These are phyloP conservation scores for Trichonephila clavata DNA, from an alignment of 1,140 invertebrate genomes.

Conservation along the genomic window DNA sequence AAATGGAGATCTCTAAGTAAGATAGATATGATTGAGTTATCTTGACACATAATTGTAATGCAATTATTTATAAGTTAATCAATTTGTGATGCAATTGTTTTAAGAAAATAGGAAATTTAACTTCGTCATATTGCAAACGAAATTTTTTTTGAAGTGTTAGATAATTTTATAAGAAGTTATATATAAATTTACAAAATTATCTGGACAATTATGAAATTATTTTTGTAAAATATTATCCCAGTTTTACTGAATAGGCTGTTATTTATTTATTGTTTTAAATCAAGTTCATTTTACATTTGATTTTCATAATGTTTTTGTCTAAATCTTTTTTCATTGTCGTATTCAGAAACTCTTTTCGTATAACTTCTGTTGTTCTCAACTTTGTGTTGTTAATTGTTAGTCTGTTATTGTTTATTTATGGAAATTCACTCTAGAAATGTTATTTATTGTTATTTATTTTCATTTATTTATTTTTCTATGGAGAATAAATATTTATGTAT, in stretches of 20 bases:
- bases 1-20: neutral
- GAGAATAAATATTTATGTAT: constrained; percentile 42
- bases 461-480: constrained; percentile 9
- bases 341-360: neutral
- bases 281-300: neutral
- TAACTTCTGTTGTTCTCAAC: neutral
- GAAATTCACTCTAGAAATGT: neutral
- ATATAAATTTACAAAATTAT: no score
- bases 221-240: no score
- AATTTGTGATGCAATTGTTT: no score
- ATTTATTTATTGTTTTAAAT: neutral
- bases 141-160: no score
- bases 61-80: no score
- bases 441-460: constrained; percentile 48
- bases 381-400: constrained; percentile 4
- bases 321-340: neutral
- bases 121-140: no score
- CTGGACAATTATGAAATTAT: no score
- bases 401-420: constrained; percentile 31
- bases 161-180: no score
- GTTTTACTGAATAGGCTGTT: neutral
- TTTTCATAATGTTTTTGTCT: neutral
- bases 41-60: no score
- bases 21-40: no score
- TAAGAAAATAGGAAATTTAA: no score